These are phyloP conservation scores for Saccostrea echinata DNA, from an alignment of 1,140 invertebrate species.

Conservation along the genomic window DNA sequence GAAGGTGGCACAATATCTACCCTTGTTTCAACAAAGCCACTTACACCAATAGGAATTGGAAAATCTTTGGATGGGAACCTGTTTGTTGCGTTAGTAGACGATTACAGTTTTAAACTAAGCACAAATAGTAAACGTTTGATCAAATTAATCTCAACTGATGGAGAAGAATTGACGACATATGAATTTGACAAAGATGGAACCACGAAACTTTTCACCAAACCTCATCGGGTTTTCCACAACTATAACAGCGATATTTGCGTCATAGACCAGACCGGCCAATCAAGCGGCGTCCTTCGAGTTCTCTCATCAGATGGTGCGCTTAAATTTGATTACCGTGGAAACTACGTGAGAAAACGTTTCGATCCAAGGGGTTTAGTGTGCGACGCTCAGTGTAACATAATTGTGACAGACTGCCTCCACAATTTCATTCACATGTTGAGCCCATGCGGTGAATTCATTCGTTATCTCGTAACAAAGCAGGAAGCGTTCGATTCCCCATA, in stretches of 20 bases:
- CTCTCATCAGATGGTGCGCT: conserved; percentile 24
- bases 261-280: conserved; percentile 1
- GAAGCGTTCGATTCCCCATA: background rate
- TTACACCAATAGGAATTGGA: background rate
- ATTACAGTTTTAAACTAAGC: background rate
- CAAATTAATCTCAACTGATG: background rate
- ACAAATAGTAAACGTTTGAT: conserved; percentile 5
- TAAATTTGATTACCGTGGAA: conserved; percentile 20
- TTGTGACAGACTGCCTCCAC: background rate
- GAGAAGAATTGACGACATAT: background rate
- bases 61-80: background rate
- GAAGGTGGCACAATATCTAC: background rate
- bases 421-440: conserved; percentile 20
- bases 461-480: conserved; percentile 10
- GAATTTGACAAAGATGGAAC: conserved; percentile 36
- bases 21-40: background rate
- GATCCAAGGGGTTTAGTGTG: background rate
- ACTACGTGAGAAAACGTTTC: background rate
- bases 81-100: conserved; percentile 19
- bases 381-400: conserved; percentile 1
- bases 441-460: conserved; percentile 18
- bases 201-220: conserved; percentile 32
- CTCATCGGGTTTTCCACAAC: background rate
- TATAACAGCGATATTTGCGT: conserved; percentile 39
- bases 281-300: background rate